phyloP scores from a whole-genome alignment of 2,888 invertebrate genomes.

The Zonitis immaculata region DNA sequence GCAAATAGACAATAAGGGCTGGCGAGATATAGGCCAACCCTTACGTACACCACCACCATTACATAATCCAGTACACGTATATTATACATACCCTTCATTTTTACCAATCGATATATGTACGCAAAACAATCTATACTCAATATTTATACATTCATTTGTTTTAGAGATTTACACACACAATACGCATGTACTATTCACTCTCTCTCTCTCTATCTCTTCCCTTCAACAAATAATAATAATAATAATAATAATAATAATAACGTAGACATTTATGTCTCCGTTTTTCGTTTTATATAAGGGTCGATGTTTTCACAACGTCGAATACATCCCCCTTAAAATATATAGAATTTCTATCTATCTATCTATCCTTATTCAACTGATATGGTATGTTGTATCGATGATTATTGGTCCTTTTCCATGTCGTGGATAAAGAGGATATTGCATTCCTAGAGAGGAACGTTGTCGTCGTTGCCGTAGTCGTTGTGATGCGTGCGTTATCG shows the following conservation, averaged over 20 bases:
- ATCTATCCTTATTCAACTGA: slow-evolving; percentile 26
- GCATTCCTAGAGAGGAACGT: slow-evolving; percentile 34
- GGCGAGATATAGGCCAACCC: background rate
- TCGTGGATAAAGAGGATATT: slow-evolving; percentile 25
- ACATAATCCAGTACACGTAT: slow-evolving; percentile 7
- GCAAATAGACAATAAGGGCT: background rate
- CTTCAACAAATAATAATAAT: too few relatives aligned
- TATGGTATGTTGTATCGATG: slow-evolving; percentile 29
- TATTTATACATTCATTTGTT: background rate
- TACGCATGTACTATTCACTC: too few relatives aligned
- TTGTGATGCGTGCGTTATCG: slow-evolving; percentile 28
- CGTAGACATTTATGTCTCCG: background rate
- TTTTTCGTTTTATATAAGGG: background rate
- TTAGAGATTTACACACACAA: slow-evolving; percentile 8
- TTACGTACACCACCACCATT: slow-evolving; percentile 8
- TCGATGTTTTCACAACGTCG: slow-evolving; percentile 30
- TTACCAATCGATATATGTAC: too few relatives aligned
- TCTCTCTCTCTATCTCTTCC: background rate
- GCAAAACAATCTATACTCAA: too few relatives aligned
- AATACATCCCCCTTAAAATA: slow-evolving; percentile 30
- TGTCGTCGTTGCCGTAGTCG: slow-evolving; percentile 11
- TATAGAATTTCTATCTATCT: too few relatives aligned
- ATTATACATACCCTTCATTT: background rate
- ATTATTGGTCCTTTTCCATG: slow-evolving; percentile 26
- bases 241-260: too few relatives aligned